Evolutionary conservation across 2,113 vertebrate genomes (phyloP).

Genomic region (Tamias sibiricus): DNA sequence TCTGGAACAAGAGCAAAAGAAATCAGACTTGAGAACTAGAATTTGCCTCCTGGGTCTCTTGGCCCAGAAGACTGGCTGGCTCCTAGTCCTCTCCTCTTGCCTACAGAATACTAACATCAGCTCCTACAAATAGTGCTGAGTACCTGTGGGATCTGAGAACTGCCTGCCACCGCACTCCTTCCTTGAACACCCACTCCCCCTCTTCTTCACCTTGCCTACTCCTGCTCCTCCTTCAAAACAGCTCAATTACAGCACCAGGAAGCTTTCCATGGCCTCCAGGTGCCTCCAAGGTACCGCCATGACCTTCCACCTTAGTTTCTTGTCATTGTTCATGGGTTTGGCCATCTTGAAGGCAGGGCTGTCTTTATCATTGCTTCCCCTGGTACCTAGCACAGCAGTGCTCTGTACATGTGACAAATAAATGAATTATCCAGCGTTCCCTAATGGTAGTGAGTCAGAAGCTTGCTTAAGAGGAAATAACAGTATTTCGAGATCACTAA

Average conservation of each 20-base stretch:
- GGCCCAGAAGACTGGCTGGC: neutral
- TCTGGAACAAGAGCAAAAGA: neutral
- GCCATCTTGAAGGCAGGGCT: neutral
- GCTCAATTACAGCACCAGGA: neutral
- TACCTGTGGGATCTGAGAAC: neutral
- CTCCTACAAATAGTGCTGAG: neutral
- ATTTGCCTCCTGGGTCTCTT: neutral
- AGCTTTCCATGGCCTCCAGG: neutral
- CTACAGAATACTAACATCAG: neutral
- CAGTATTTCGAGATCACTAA: conserved; percentile 32
- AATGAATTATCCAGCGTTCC: neutral
- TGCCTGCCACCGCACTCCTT: neutral
- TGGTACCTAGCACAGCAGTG: neutral
- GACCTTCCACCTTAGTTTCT: neutral
- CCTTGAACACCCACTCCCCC: neutral
- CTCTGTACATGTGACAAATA: neutral
- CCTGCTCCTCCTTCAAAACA: neutral
- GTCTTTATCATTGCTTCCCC: neutral
- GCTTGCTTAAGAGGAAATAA: neutral
- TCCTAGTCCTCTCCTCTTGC: neutral
- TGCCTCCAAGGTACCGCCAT: neutral
- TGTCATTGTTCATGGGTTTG: neutral
- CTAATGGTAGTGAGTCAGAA: neutral
- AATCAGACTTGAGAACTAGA: neutral
- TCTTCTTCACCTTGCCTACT: neutral